Conservation (phyloP, 2,797 vertebrate genomes). For the Pangasius sanitwongsei region DNA sequence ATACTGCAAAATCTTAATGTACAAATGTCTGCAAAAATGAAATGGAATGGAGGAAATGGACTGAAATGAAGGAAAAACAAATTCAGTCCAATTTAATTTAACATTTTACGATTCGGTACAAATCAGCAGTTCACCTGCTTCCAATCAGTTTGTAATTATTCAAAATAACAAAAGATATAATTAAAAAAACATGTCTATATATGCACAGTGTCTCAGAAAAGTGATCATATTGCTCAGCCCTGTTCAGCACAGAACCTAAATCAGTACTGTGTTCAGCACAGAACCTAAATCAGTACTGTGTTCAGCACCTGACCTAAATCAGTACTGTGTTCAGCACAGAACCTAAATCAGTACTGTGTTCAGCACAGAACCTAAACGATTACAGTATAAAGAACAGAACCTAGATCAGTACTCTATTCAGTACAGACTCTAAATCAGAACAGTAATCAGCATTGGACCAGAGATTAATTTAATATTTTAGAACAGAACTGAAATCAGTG, state of each 20-base stretch:
- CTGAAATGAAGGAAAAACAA: neutral
- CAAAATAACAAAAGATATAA: neutral
- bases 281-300: too few species aligned
- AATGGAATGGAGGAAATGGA: neutral
- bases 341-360: too few species aligned
- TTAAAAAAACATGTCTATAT: neutral
- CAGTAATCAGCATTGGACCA: too few species aligned
- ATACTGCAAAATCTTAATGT: neutral
- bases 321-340: too few species aligned
- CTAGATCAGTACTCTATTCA: neutral
- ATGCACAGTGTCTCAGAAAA: too few species aligned
- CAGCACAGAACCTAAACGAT: neutral
- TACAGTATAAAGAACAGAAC: neutral
- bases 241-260: neutral
- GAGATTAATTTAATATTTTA: neutral
- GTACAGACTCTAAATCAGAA: neutral
- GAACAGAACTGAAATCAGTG: neutral
- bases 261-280: too few species aligned
- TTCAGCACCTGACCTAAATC: too few species aligned
- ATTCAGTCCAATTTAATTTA: neutral
- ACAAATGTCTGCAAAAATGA: neutral
- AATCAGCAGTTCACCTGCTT: neutral
- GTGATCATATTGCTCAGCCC: too few species aligned
- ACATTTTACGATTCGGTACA: neutral
- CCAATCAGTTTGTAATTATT: neutral